phyloP scores from a whole-genome alignment of 2,113 vertebrate species.

The Erythrocebus patas region DNA sequence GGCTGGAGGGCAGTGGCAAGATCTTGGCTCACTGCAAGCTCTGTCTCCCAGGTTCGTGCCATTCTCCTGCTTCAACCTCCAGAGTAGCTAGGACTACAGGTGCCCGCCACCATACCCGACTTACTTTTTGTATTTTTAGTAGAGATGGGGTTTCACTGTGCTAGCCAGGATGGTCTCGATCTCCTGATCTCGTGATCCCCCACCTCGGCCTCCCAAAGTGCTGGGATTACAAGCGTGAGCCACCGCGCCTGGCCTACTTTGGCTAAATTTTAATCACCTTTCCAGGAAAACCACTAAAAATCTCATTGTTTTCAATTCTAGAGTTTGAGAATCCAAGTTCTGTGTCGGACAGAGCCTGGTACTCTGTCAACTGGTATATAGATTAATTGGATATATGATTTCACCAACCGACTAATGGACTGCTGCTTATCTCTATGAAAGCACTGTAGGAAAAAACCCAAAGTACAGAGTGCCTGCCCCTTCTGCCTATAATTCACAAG shows the following conservation, averaged over 20 bases:
- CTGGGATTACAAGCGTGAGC: too few species aligned
- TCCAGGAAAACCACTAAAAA: not conserved
- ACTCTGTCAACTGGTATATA: not conserved
- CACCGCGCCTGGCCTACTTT: not conserved
- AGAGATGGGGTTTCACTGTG: too few species aligned
- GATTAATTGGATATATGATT: not conserved
- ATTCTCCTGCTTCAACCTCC: too few species aligned
- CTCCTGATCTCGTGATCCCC: too few species aligned
- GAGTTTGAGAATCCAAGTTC: not conserved
- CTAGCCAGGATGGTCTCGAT: too few species aligned
- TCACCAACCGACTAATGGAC: not conserved
- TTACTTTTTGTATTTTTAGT: too few species aligned
- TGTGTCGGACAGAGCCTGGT: not conserved
- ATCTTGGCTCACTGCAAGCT: too few species aligned
- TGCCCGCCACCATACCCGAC: too few species aligned
- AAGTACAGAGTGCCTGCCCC: rapidly evolving
- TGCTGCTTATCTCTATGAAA: not conserved
- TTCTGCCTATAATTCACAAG: not conserved
- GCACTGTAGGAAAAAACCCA: not conserved
- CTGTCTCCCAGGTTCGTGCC: too few species aligned
- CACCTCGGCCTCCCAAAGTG: too few species aligned
- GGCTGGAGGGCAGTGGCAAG: too few species aligned
- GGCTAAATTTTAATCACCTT: not conserved
- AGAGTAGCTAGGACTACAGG: too few species aligned
- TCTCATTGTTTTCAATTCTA: not conserved